These are phyloP conservation scores for Saccostrea echinata DNA, from an alignment of 1,140 invertebrate genomes.

Conservation along the genomic window DNA sequence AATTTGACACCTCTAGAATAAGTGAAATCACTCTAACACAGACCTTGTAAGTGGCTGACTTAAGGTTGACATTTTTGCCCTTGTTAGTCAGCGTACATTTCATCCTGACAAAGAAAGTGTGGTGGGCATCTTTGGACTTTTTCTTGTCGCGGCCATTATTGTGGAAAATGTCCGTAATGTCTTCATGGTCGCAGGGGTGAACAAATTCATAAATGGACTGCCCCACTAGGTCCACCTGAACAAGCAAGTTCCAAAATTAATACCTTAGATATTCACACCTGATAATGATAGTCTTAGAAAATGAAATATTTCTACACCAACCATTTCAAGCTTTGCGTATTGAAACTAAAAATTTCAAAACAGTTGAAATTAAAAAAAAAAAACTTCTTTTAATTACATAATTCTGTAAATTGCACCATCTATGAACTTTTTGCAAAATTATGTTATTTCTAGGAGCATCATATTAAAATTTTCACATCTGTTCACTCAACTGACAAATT, in stretches of 20 bases:
- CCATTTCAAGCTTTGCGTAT: too few relatives aligned
- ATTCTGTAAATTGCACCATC: too few relatives aligned
- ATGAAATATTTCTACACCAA: too few relatives aligned
- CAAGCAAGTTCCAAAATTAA: background rate
- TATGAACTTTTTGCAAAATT: too few relatives aligned
- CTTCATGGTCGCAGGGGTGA: conserved; percentile 94
- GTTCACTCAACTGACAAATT: too few relatives aligned
- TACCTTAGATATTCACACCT: too few relatives aligned
- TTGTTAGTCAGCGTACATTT: conserved; percentile 95
- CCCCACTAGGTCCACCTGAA: conserved; percentile 76
- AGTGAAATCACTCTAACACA: conserved; percentile 2
- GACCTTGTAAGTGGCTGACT: conserved; percentile 96
- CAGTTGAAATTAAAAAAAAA: background rate
- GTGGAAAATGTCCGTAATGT: conserved; percentile 90
- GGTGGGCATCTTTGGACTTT: conserved; percentile 54
- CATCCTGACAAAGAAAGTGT: conserved; percentile 88
- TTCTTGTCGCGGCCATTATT: conserved; percentile 79
- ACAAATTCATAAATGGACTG: conserved; percentile 75
- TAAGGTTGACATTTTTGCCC: conserved; percentile 93
- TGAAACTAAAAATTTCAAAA: too few relatives aligned
- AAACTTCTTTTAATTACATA: background rate
- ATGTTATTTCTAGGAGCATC: too few relatives aligned
- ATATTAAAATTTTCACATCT: too few relatives aligned
- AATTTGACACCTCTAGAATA: too few relatives aligned
- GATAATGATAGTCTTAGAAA: too few relatives aligned